phyloP scores from a whole-genome alignment of 2,888 invertebrate genomes.

The Carterocephalus palaemon region DNA sequence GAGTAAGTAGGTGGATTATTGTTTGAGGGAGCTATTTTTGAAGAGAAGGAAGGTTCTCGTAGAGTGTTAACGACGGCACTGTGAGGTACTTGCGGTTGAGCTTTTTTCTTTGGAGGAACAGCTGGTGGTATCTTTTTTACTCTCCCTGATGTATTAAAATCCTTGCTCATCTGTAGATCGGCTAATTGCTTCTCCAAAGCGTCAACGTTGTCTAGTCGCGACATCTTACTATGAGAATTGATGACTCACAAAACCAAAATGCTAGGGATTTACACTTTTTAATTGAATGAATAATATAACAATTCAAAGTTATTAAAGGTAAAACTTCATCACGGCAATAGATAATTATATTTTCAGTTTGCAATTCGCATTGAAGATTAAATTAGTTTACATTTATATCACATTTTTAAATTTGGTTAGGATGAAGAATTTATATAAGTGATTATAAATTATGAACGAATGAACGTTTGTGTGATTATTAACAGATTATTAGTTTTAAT shows the following conservation, averaged over 20 bases:
- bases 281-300: slow-evolving; percentile 21
- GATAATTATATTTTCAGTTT: too few species aligned
- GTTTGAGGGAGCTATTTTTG: slow-evolving; percentile 68
- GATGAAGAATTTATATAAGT: too few species aligned
- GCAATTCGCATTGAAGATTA: too few species aligned
- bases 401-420: too few species aligned
- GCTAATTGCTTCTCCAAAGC: slow-evolving; percentile 85
- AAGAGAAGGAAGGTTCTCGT: slow-evolving; percentile 86
- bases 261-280: too few species aligned
- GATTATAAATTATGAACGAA: too few species aligned
- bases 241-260: too few species aligned
- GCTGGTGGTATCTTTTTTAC: slow-evolving; percentile 85
- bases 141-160: slow-evolving; percentile 48
- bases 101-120: slow-evolving; percentile 89
- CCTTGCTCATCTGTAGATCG: slow-evolving; percentile 81
- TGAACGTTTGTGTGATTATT: too few species aligned
- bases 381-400: too few species aligned
- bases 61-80: slow-evolving; percentile 84
- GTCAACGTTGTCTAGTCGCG: slow-evolving; percentile 76
- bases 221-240: slow-evolving; percentile 45
- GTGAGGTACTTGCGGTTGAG: slow-evolving; percentile 84
- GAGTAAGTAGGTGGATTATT: slow-evolving; percentile 53
- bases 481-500: too few species aligned
- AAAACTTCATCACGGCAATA: too few species aligned
- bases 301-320: too few species aligned